Conservation (phyloP, 2,797 vertebrate genomes). For the Schizopygopsis pylzovi region DNA sequence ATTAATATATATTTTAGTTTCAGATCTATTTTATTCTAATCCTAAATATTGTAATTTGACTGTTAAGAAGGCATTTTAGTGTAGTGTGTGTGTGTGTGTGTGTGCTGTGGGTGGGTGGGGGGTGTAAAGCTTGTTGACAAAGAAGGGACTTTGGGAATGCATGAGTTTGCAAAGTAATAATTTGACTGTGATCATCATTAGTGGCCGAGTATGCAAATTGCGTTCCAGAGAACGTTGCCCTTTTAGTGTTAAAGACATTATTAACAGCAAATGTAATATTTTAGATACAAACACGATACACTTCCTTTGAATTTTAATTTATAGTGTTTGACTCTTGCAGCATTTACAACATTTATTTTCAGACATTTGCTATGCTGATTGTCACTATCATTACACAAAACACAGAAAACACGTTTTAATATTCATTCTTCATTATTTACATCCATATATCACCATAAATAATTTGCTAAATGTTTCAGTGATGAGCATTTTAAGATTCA, state of each 20-base stretch:
- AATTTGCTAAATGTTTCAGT: not conserved
- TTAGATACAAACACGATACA: not conserved
- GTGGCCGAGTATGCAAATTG: not conserved
- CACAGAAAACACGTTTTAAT: not conserved
- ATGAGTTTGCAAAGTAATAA: not conserved
- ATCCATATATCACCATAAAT: not conserved
- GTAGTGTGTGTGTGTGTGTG: not conserved
- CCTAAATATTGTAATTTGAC: conserved; percentile 10
- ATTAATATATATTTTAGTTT: not conserved
- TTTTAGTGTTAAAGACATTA: not conserved
- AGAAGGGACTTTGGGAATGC: conserved; percentile 6
- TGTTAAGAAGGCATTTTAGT: conserved; percentile 9
- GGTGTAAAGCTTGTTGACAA: not conserved
- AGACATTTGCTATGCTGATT: not conserved
- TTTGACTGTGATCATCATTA: conserved; percentile 6
- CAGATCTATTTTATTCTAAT: conserved; percentile 9
- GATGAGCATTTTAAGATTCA: not conserved
- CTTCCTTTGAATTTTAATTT: not conserved
- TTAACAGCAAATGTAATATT: not conserved
- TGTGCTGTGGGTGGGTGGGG: no score
- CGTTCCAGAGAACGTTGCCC: not conserved
- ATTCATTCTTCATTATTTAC: not conserved
- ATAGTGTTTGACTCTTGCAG: not conserved
- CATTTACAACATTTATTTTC: not conserved
- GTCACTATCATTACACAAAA: not conserved